phyloP scores from a whole-genome alignment of 2,113 vertebrate genomes.

The Hippolais icterina region DNA sequence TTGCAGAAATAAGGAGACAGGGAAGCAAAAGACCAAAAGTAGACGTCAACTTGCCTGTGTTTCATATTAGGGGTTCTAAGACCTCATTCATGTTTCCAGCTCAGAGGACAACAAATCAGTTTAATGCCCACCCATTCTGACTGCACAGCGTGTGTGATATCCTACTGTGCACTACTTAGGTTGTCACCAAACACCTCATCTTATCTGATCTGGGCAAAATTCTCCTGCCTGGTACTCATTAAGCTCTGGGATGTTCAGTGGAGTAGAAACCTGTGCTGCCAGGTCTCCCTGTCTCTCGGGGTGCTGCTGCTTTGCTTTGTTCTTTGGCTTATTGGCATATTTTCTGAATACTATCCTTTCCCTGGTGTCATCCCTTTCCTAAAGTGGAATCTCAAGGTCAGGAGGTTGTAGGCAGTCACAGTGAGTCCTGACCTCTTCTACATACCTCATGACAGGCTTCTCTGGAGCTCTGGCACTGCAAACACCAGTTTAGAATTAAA shows the following conservation, averaged over 20 bases:
- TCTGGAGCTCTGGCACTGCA: not conserved
- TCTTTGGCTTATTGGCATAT: not conserved
- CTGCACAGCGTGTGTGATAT: not conserved
- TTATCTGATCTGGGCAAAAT: not conserved
- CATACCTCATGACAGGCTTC: not conserved
- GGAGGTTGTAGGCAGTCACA: not conserved
- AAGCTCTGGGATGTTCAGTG: not conserved
- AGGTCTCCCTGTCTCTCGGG: rapidly evolving
- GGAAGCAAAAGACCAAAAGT: not conserved
- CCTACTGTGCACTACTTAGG: not conserved
- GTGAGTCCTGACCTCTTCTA: not conserved
- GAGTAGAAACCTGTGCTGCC: not conserved
- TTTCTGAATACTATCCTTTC: not conserved
- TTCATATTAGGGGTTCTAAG: not conserved
- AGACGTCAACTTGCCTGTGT: not conserved
- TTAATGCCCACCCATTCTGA: not conserved
- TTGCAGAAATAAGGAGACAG: not conserved
- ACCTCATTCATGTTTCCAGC: not conserved
- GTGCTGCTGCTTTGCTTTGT: not conserved
- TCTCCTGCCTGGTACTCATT: not conserved
- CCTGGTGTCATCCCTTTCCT: not conserved
- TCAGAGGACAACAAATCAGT: not conserved
- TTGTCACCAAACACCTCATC: not conserved
- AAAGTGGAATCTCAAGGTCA: not conserved
- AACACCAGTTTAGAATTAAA: not conserved